A percentile compares a stretch with the other conserved stretches of the same genome.
phyloP scores from a whole-genome alignment of 2,888 invertebrate species.

The Eupithecia tripunctaria region DNA sequence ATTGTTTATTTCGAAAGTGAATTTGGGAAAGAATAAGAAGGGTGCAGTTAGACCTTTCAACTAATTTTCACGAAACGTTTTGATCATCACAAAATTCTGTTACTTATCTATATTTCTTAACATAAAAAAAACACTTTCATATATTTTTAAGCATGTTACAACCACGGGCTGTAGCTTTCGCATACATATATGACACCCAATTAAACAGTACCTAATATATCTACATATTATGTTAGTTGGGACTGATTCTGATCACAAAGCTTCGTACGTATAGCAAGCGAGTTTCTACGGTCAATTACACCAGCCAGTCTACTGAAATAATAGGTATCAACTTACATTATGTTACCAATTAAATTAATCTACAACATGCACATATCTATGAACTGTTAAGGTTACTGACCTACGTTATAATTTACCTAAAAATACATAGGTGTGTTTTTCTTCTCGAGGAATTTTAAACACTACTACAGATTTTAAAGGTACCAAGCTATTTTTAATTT shows the following conservation, averaged over 20 bases:
- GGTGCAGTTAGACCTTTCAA: background rate
- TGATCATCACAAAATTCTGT: too few relatives aligned
- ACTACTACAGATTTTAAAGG: too few relatives aligned
- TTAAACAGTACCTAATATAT: background rate
- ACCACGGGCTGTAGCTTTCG: background rate
- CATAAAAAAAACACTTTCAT: background rate
- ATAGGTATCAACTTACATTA: background rate
- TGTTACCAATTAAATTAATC: slow-evolving; percentile 1
- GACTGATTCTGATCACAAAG: background rate
- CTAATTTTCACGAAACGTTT: background rate
- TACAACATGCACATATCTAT: background rate
- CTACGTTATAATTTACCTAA: background rate
- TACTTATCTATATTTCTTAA: background rate
- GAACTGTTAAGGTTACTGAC: background rate
- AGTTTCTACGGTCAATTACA: background rate
- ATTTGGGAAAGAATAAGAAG: background rate
- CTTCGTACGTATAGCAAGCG: background rate
- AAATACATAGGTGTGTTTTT: background rate
- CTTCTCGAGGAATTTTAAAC: background rate
- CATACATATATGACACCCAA: background rate
- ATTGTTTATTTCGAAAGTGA: background rate
- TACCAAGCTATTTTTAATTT: too few relatives aligned
- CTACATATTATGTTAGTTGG: background rate
- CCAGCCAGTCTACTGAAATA: background rate
- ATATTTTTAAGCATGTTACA: background rate